Percentiles rank a stretch among this genome's conserved stretches.
These are phyloP conservation scores for Abramis brama DNA, from an alignment of 2,113 vertebrate genomes.

Conservation along the genomic window DNA sequence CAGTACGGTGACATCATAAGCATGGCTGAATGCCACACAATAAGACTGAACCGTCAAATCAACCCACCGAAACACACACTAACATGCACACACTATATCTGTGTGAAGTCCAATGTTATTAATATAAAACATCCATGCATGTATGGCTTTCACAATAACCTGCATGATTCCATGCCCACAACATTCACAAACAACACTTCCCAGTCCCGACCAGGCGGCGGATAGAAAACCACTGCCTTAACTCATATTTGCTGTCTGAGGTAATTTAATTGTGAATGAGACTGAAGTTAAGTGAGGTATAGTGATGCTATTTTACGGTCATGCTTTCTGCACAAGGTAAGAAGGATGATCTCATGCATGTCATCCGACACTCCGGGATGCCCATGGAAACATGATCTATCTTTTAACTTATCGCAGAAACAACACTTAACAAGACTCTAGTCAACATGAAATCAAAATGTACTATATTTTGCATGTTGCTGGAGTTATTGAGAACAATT, in stretches of 20 bases:
- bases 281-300: slow-evolving; percentile 29
- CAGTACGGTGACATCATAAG: slow-evolving; percentile 53
- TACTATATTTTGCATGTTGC: neutral
- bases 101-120: neutral
- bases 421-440: neutral
- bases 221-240: neutral
- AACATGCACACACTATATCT: too few species aligned
- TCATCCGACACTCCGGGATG: neutral
- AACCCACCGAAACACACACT: slow-evolving; percentile 56
- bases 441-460: neutral
- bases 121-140: neutral
- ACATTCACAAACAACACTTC: neutral
- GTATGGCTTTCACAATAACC: neutral
- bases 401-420: neutral
- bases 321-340: slow-evolving; percentile 42
- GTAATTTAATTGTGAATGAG: slow-evolving; percentile 6
- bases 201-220: neutral
- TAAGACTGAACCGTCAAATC: slow-evolving; percentile 62
- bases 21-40: slow-evolving; percentile 47
- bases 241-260: neutral
- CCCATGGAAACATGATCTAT: neutral
- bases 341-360: neutral
- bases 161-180: neutral
- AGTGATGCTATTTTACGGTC: slow-evolving; percentile 13
- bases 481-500: neutral